Evolutionary conservation across 2,888 invertebrate genomes (phyloP).

Genomic region (Pantelozetes paolii): DNA sequence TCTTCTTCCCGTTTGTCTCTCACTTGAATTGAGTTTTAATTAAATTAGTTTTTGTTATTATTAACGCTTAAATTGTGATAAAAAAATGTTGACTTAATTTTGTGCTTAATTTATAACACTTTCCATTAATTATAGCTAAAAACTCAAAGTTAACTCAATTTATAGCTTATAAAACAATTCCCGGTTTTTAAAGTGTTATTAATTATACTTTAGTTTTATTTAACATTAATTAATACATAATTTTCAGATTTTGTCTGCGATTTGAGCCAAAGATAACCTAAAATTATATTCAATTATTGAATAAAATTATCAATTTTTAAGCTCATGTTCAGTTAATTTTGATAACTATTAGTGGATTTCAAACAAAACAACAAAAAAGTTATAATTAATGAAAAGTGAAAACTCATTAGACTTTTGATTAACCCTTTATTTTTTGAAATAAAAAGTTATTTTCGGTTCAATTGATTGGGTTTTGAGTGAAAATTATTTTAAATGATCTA

Average conservation of each 20-base stretch:
- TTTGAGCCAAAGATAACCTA: neutral
- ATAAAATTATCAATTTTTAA: neutral
- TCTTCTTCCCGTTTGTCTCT: conserved; percentile 9
- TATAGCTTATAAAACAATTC: no score
- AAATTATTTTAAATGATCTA: no score
- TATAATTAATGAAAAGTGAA: neutral
- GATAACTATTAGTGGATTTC: no score
- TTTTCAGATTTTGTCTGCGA: neutral
- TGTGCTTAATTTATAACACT: no score
- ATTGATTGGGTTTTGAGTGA: neutral
- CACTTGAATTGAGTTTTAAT: neutral
- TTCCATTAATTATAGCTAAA: no score
- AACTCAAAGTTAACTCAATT: no score
- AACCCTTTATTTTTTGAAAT: neutral
- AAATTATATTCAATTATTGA: neutral
- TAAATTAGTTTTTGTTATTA: neutral
- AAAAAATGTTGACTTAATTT: no score
- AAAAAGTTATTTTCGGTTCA: neutral
- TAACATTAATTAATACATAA: no score
- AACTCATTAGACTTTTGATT: neutral
- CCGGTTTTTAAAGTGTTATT: no score
- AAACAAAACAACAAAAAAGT: no score
- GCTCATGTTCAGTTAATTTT: neutral
- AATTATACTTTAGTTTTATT: no score
- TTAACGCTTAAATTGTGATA: neutral